Evolutionary conservation across 2,888 invertebrate genomes (phyloP).

Genomic region (Noctua janthe): DNA sequence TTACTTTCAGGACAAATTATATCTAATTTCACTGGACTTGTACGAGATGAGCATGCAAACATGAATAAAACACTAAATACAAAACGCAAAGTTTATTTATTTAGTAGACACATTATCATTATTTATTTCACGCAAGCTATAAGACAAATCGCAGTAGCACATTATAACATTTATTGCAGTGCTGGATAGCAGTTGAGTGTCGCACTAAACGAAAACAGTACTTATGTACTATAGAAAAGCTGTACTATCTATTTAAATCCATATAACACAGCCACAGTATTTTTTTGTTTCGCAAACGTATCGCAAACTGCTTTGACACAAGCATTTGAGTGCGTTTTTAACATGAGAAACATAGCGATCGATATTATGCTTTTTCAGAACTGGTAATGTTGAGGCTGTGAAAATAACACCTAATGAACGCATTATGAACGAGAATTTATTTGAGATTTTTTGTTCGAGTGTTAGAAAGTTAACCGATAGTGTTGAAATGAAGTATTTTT

Average conservation of each 20-base stretch:
- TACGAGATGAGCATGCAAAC: not conserved
- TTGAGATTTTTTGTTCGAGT: not conserved
- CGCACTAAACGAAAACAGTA: not conserved
- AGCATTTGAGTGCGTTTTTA: not conserved
- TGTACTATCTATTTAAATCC: not conserved
- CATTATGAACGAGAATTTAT: not conserved
- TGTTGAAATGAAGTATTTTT: not conserved
- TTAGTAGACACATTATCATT: not conserved
- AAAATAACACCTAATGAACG: constrained; percentile 4
- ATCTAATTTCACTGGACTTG: not conserved
- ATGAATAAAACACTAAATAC: constrained; percentile 14
- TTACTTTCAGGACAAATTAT: not conserved
- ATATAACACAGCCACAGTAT: no score
- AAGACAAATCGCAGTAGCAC: constrained; percentile 15
- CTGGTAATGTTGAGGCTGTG: constrained; percentile 18
- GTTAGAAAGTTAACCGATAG: not conserved
- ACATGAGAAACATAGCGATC: constrained; percentile 3
- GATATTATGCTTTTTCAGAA: constrained; percentile 19
- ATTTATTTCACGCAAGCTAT: not conserved
- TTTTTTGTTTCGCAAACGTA: not conserved
- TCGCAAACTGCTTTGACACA: not conserved
- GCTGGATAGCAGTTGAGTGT: not conserved
- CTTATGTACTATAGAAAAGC: not conserved
- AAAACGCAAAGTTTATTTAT: constrained; percentile 7
- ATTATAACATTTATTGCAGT: constrained; percentile 3